Base-by-base conservation (phyloP, 2,113 vertebrate species). In the Cebidichthys violaceus region DNA sequence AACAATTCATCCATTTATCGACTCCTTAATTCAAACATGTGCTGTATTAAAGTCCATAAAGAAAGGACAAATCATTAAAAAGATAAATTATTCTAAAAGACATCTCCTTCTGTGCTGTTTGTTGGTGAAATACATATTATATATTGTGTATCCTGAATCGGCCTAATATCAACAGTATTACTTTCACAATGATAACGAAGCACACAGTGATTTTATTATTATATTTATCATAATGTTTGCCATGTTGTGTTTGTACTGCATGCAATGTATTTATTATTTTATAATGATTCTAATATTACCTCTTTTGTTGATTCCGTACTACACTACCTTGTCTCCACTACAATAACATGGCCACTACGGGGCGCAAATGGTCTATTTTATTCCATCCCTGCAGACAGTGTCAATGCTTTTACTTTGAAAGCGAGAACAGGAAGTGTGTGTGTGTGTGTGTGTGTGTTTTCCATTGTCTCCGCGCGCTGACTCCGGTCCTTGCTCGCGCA, bases 391-490 rank as follows among this genome's bases (percentile, higher is more conserved):
- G 13, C 13, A 17, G 15, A 50, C n/a, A 31, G 15, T n/a, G 33
- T 6, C 9, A 2, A 8, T 41, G 66, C 70, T 82, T 75, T 89
- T 89, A 86, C 39, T 84, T 9, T 87, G 89, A 89, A 73, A 68
- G 61, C 2, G 11, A 0, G 1, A 47, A 14, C 27, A 6, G 90
- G 90, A 90, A 85, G 88, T 75, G 37, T 3, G 31, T 4, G 47
- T 13, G 47, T 8, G n/a, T n/a, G n/a, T n/a, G 88, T 75, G 37
- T 3, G 31, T 4, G 47, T 13, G 47, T 8, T 33, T 33, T 50
- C 7, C 47, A 50, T 50, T 50, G 47, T 50, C 47, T 45, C 17
- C 17, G 17, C 9, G 47, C 47, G 18, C 13, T 33, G 37, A 13
- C 77, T 70, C 35, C 57, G 77, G 59, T 75, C 60, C 71, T 73